Percentiles rank a stretch among this genome's conserved stretches.
Conservation (phyloP, 2,888 invertebrate species). For the Melitaea athalia region DNA sequence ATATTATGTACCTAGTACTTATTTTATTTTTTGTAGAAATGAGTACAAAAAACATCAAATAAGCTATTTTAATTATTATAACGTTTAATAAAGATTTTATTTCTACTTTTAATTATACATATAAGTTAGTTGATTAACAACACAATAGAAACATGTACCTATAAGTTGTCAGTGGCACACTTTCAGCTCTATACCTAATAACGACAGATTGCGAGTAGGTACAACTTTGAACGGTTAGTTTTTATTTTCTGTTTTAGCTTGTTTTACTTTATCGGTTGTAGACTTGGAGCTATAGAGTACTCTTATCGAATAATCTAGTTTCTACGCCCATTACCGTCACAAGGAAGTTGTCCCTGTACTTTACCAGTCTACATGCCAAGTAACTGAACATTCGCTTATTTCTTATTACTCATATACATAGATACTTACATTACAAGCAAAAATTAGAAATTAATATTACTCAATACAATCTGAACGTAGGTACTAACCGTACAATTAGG, state of each 20-base stretch:
- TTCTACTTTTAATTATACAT: neutral
- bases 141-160: neutral
- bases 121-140: neutral
- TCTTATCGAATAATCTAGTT: conserved; percentile 27
- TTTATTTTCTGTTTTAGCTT: conserved; percentile 4
- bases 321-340: conserved; percentile 16
- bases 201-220: neutral
- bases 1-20: no score
- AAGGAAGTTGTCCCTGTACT: conserved; percentile 23
- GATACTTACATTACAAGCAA: neutral
- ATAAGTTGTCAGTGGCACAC: conserved; percentile 8
- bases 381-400: neutral
- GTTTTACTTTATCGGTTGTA: conserved; percentile 4
- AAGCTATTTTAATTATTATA: no score
- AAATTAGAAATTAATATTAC: no score
- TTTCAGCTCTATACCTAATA: conserved; percentile 7
- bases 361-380: conserved; percentile 17
- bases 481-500: no score
- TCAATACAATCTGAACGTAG: no score
- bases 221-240: conserved; percentile 2
- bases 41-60: no score
- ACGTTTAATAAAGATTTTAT: no score
- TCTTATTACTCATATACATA: neutral
- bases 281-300: neutral
- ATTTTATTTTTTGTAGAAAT: no score